phyloP scores from a whole-genome alignment of 2,797 vertebrate genomes.

The Coluber constrictor region DNA sequence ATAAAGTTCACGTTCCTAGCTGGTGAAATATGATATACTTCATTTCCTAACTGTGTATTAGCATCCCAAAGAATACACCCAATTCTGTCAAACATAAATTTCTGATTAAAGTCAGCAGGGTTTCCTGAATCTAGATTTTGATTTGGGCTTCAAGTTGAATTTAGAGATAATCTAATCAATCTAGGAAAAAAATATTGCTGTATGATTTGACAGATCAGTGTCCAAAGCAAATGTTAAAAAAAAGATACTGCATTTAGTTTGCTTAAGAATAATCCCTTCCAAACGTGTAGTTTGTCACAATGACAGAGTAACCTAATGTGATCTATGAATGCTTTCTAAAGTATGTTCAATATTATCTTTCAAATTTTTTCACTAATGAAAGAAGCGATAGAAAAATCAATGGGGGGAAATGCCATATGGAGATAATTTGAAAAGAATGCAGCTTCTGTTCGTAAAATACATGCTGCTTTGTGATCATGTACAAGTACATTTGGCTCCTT shows the following conservation, averaged over 20 bases:
- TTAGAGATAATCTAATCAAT: background rate
- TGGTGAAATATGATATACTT: background rate
- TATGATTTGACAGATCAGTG: background rate
- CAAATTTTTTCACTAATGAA: background rate
- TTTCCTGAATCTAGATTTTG: background rate
- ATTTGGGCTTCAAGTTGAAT: background rate
- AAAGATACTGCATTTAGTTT: background rate
- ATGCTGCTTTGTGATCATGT: slow-evolving; percentile 3
- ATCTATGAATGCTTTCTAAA: background rate
- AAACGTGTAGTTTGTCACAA: background rate
- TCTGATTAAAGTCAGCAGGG: background rate
- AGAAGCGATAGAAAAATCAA: background rate
- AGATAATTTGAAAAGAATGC: slow-evolving; percentile 7
- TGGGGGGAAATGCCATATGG: slow-evolving; percentile 8
- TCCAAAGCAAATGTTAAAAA: background rate
- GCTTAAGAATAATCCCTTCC: background rate
- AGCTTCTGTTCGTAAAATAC: slow-evolving; percentile 18
- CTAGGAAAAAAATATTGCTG: background rate
- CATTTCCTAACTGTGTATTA: background rate
- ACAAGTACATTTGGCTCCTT: slow-evolving; percentile 14
- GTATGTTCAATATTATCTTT: background rate
- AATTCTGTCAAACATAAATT: background rate
- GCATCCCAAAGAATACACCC: background rate
- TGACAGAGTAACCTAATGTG: background rate
- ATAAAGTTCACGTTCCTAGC: background rate